Conservation (phyloP, 2,113 vertebrate genomes). For the Pipa parva region DNA sequence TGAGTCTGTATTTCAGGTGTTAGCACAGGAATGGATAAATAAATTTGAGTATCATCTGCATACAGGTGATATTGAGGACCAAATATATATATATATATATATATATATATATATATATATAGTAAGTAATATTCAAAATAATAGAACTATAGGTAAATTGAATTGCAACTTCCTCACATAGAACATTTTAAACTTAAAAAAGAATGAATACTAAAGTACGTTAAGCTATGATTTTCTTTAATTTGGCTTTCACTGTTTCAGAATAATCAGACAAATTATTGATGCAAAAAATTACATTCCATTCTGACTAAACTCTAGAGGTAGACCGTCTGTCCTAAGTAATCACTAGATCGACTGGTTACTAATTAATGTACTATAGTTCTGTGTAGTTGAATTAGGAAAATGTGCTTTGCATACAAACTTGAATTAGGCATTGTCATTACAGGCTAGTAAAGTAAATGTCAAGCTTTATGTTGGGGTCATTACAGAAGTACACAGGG, state of each 20-base stretch:
- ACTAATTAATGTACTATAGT: constrained; percentile 83
- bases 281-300: constrained; percentile 75
- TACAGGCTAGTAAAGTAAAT: constrained; percentile 34
- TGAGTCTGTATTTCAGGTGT: too few relatives aligned
- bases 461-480: constrained; percentile 35
- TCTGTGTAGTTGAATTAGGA: constrained; percentile 63
- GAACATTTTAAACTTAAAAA: background rate
- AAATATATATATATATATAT: too few relatives aligned
- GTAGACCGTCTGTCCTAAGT: constrained; percentile 86
- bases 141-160: too few relatives aligned
- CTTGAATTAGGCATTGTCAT: constrained; percentile 33
- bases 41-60: too few relatives aligned
- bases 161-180: background rate
- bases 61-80: too few relatives aligned
- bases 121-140: too few relatives aligned
- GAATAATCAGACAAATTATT: constrained; percentile 69
- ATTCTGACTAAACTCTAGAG: constrained; percentile 72
- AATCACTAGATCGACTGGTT: constrained; percentile 85
- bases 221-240: constrained; percentile 51
- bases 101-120: too few relatives aligned
- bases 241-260: constrained; percentile 67
- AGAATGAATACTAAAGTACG: constrained; percentile 27
- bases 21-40: too few relatives aligned
- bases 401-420: constrained; percentile 50
- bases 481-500: constrained; percentile 40